These are phyloP conservation scores for Mobula birostris DNA, from an alignment of 2,113 vertebrate species.

Conservation along the genomic window DNA sequence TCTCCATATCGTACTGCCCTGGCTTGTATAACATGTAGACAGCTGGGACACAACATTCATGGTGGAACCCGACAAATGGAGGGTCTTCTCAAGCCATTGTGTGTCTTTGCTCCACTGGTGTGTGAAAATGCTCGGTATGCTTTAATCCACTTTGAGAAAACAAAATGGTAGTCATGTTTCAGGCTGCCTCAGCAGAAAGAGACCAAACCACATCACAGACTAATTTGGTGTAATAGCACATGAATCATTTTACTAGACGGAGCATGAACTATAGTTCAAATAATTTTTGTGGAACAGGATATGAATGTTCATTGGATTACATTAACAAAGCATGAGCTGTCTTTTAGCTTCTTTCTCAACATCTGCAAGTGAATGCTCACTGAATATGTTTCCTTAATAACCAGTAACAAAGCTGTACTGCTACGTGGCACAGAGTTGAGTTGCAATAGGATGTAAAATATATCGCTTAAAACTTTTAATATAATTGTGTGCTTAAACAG, in stretches of 20 bases:
- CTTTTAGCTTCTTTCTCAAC: background rate
- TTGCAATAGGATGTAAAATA: background rate
- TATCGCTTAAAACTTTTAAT: background rate
- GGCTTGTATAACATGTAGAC: too few relatives aligned
- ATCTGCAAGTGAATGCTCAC: background rate
- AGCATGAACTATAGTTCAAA: background rate
- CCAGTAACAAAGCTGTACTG: background rate
- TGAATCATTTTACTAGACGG: constrained; percentile 19
- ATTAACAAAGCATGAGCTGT: background rate
- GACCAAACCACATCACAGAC: background rate
- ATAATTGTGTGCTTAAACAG: background rate
- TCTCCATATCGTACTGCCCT: too few relatives aligned
- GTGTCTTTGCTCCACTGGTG: background rate
- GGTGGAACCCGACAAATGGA: too few relatives aligned
- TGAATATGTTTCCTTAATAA: background rate
- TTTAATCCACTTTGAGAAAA: background rate
- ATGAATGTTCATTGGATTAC: background rate
- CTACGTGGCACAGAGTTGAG: background rate
- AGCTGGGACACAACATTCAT: too few relatives aligned
- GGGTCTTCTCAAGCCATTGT: too few relatives aligned
- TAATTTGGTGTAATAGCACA: background rate
- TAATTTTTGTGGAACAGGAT: background rate
- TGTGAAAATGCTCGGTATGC: background rate
- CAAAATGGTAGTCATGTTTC: background rate
- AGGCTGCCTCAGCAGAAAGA: background rate